These are phyloP conservation scores for Hormiphora californensis DNA, from an alignment of 37 sponge, comb jelly and placozoan genomes.

Conservation along the genomic window DNA sequence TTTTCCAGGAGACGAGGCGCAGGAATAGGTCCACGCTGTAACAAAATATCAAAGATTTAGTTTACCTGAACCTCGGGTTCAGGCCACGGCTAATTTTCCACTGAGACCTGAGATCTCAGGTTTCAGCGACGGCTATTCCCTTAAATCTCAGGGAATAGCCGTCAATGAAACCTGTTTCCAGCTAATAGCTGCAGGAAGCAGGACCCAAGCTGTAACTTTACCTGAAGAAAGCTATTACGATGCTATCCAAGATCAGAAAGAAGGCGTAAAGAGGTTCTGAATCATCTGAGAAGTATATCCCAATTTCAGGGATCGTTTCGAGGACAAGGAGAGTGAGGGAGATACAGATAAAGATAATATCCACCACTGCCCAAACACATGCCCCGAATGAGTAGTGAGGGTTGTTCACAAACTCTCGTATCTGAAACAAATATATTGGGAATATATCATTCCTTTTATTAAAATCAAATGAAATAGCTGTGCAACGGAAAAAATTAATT, in stretches of 20 bases:
- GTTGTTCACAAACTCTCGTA: neutral
- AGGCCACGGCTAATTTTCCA: too few species aligned
- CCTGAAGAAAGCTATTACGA: slow-evolving; percentile 13
- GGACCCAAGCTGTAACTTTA: too few species aligned
- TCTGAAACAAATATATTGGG: too few species aligned
- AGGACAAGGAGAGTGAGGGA: neutral
- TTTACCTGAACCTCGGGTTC: too few species aligned
- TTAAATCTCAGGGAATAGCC: too few species aligned
- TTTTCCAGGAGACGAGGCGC: neutral
- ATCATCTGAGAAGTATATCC: neutral
- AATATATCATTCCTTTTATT: too few species aligned
- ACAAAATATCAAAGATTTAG: neutral
- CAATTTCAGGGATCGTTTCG: slow-evolving; percentile 18
- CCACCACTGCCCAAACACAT: slow-evolving; percentile 19
- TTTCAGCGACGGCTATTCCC: too few species aligned
- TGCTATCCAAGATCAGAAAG: neutral
- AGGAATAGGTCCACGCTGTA: neutral
- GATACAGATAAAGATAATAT: neutral
- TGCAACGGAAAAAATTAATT: too few species aligned
- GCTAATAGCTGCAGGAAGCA: too few species aligned
- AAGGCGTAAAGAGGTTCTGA: neutral
- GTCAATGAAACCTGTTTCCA: too few species aligned
- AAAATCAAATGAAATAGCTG: too few species aligned
- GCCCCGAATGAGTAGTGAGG: slow-evolving; percentile 8
- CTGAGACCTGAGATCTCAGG: too few species aligned